Conservation (phyloP, 2,888 invertebrate genomes). For the Synanthedon tipuliformis region DNA sequence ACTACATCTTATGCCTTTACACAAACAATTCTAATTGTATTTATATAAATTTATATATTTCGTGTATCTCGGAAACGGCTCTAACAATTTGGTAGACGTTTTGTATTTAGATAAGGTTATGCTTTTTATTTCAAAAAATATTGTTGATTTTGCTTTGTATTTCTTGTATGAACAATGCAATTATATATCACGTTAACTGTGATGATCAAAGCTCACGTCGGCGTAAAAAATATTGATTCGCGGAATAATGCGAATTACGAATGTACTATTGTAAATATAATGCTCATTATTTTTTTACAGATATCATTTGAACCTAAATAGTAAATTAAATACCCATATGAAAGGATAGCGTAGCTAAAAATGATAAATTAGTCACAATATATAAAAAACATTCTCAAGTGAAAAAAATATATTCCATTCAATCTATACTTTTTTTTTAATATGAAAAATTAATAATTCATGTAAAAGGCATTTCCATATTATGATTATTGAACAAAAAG, state of each 20-base stretch:
- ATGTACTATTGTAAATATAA: too few species aligned
- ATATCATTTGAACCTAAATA: not conserved
- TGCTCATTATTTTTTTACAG: not conserved
- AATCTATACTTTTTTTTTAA: not conserved
- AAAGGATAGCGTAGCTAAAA: not conserved
- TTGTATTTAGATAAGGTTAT: too few species aligned
- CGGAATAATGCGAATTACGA: too few species aligned
- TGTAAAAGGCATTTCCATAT: slow-evolving; percentile 42
- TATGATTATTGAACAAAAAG: slow-evolving; percentile 68
- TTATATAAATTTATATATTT: not conserved
- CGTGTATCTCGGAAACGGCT: too few species aligned
- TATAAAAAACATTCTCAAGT: too few species aligned
- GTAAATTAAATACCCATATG: not conserved
- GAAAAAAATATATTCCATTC: too few species aligned
- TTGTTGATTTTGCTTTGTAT: not conserved
- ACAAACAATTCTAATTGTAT: not conserved
- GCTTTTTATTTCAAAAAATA: too few species aligned
- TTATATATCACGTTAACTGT: too few species aligned
- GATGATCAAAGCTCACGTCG: too few species aligned
- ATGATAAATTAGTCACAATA: too few species aligned
- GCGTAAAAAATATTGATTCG: not conserved
- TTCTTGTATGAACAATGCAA: not conserved
- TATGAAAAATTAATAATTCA: not conserved
- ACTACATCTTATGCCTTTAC: too few species aligned
- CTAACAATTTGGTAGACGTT: too few species aligned